Evolutionary conservation across 1,140 invertebrate genomes (phyloP).

Genomic region (Druon quercuslanigerum): DNA sequence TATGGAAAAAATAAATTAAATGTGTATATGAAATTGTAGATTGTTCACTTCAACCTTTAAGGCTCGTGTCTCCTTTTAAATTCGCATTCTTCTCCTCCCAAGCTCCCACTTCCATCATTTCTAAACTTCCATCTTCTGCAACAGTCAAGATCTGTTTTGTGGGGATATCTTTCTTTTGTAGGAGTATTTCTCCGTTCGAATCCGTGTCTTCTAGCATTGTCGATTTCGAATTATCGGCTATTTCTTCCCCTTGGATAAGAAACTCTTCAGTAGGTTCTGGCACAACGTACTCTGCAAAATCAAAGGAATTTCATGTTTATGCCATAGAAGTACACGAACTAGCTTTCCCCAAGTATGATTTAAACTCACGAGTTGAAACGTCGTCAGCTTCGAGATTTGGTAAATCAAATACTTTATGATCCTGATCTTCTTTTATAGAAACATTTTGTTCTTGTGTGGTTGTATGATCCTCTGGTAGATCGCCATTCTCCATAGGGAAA

Average conservation of each 20-base stretch:
- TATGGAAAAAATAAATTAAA: not conserved
- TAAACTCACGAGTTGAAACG: no score
- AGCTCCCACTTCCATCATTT: conserved; percentile 52
- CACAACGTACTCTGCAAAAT: no score
- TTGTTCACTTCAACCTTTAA: not conserved
- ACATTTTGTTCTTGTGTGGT: no score
- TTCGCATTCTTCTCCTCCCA: conserved; percentile 46
- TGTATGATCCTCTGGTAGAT: no score
- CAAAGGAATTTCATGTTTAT: no score
- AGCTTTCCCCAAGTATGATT: no score
- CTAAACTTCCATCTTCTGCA: conserved; percentile 57
- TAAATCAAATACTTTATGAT: no score
- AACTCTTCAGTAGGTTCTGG: not conserved
- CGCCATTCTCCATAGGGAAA: no score
- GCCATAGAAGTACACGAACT: no score
- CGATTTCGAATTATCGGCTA: not conserved
- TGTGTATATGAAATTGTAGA: no score
- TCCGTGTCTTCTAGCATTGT: not conserved
- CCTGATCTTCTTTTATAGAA: no score
- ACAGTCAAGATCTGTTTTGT: conserved; percentile 54
- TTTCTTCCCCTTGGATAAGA: not conserved
- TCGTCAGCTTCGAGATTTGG: no score
- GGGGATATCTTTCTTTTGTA: conserved; percentile 39
- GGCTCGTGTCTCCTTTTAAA: not conserved
- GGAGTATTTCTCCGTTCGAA: conserved; percentile 16